phyloP scores from a whole-genome alignment of 2,113 vertebrate genomes.

The Carettochelys insculpta region DNA sequence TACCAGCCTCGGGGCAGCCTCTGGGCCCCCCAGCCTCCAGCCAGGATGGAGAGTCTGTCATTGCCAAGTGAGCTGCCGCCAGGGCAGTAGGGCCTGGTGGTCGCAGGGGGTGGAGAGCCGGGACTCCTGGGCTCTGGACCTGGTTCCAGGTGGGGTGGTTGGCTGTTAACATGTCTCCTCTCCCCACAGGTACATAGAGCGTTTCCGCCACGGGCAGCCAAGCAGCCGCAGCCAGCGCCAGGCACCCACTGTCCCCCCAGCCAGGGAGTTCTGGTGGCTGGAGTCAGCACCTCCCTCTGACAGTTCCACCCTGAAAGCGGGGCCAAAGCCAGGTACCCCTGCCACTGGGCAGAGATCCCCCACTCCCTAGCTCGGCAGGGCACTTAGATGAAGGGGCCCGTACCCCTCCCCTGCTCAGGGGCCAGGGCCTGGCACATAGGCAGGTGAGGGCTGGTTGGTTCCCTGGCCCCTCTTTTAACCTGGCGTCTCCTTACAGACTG shows the following conservation, averaged over 20 bases:
- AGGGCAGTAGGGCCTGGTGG: too few relatives aligned
- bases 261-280: constrained; percentile 84
- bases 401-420: not conserved
- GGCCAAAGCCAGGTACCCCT: constrained; percentile 22
- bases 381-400: not conserved
- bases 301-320: constrained; percentile 58
- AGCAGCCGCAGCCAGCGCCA: constrained; percentile 82
- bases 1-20: not conserved
- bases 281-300: constrained; percentile 53
- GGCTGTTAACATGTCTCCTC: not conserved
- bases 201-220: constrained; percentile 85
- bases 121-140: not conserved
- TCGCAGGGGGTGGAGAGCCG: not conserved
- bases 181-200: constrained; percentile 82
- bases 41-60: constrained; percentile 73
- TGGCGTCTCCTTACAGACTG: not conserved
- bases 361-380: not conserved
- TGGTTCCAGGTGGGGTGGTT: not conserved
- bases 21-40: not conserved
- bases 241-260: constrained; percentile 35
- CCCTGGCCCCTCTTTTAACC: not conserved
- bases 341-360: too few relatives aligned
- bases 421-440: too few relatives aligned
- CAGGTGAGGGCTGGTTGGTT: too few relatives aligned
- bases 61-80: constrained; percentile 79